Base-by-base conservation (phyloP, 2,113 vertebrate species). In the Zosterops pallidus region DNA sequence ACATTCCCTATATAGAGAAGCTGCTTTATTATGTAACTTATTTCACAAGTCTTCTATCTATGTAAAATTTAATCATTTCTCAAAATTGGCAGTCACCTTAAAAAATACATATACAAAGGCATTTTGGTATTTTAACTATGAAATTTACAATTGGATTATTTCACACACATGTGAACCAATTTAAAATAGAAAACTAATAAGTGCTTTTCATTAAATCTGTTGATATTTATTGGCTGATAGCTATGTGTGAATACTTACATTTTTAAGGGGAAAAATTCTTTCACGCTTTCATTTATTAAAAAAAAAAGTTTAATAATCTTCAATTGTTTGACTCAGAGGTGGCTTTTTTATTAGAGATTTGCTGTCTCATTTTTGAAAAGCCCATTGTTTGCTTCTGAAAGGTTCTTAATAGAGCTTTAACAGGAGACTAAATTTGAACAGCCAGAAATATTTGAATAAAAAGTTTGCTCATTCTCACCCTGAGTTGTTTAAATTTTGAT, bases 311-410 rank as follows among this genome's bases (percentile, higher is more conserved):
- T 78, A 84, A 94, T 94, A 89, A 65, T 82, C 64, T 93, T 81
- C 22, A 74, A 59, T 93, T 92, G 29, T 91, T 92, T 83, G 60
- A 70, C 52, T 81, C 41, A 21, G 37, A 74, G 56, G 89, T 94
- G 64, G 57, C 41, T 94, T 59, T 89, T 89, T 83, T 91, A 86
- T 90, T 83, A 85, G 70, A 93, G 82, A 92, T 76, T 79, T 92
- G 57, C 93, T 92, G 69, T 86, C 83, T 95, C 67, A 39, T 69
- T 88, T 96, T 92, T 95, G 85, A 95, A 96, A 95, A 92, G 94
- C 71, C 59, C 11, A 70, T 96, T 96, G 85, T 96, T 92, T 96
- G 94, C 88, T 46, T 93, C 44, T 90, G 85, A 80, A 72, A 77
- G 46, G 55, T 41, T 88, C 88, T 85, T 93, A 88, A 81, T 80